A percentile compares a stretch with the other conserved stretches of the same genome.
These are phyloP conservation scores for Microplitis deprimator DNA, from an alignment of 2,888 invertebrate species.

Conservation along the genomic window DNA sequence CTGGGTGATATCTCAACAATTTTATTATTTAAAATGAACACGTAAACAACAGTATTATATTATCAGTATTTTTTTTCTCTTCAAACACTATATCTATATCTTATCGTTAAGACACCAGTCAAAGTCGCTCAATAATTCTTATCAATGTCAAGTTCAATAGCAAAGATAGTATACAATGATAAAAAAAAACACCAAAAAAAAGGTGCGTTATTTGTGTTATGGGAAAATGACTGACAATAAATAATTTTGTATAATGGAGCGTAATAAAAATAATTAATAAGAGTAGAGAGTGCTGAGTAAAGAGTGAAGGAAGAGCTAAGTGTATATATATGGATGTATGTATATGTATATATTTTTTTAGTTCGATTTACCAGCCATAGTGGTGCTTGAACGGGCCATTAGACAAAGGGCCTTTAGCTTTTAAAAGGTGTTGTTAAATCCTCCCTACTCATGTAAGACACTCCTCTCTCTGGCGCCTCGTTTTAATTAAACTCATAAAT, in stretches of 20 bases:
- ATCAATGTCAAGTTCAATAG: slow-evolving; percentile 33
- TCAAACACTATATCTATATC: neutral
- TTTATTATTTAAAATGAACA: slow-evolving; percentile 37
- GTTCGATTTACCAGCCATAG: neutral
- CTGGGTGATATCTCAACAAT: neutral
- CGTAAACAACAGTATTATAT: slow-evolving; percentile 27
- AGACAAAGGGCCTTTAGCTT: slow-evolving; percentile 35
- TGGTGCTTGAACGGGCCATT: slow-evolving; percentile 50
- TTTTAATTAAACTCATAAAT: slow-evolving; percentile 71
- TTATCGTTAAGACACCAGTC: slow-evolving; percentile 16
- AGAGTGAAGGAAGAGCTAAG: neutral
- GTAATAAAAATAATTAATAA: no score
- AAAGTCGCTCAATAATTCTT: slow-evolving; percentile 9
- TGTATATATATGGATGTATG: neutral
- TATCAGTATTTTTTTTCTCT: slow-evolving; percentile 17
- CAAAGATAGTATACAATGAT: slow-evolving; percentile 17
- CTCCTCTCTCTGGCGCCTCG: slow-evolving; percentile 58
- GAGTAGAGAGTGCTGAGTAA: neutral
- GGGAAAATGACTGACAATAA: no score
- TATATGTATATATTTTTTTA: neutral
- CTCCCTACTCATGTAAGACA: slow-evolving; percentile 60
- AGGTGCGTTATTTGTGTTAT: no score
- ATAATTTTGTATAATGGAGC: no score
- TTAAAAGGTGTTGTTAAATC: slow-evolving; percentile 66
- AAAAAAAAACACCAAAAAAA: neutral